Evolutionary conservation across 1,140 invertebrate genomes (phyloP), one percentile per base, ranked within the genome.

Genomic region (Drosophila chauvacae): DNA sequence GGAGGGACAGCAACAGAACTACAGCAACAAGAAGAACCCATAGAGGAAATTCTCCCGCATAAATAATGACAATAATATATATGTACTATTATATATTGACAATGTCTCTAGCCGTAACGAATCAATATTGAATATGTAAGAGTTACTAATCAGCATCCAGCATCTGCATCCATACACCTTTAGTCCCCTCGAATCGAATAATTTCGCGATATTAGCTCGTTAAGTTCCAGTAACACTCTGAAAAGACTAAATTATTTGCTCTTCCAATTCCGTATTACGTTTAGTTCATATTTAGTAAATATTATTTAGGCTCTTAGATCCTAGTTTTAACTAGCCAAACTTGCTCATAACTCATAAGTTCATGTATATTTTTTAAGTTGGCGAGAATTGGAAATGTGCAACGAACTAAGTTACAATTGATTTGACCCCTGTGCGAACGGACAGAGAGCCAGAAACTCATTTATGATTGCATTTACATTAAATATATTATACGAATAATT

Each of bases 1-100:
- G 66, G 47, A 23, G 23, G 23, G 33, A 30, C 48, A 66, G 66
- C 61, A 55, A 48, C 47, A 61, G 64, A 72, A 87, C 63, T 70
- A 77, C 64, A 50, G 3, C 23, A 55, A 37, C 51, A 55, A 37
- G 33, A 63, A 70, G 53, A 44, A 68, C 84, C 84, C 84, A 88
- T 88, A 90, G 85, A 69, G 84, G 84, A 90, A 84, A 80, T 84
- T 88, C 57, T 88, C 85, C 84, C 85, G 81, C 84, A 88, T 88
- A 77, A 90, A 84, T 88, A 84, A 84, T 88, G 84, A 88, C 84
- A 88, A 88, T 88, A 88, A 88, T 84, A 90, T 86, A 87, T 86
- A 86, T 87, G 81, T 80, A 80, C 62, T 74, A 85, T 59, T 77
- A 77, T 62, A 77, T 62, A 78, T 79, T 69, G 59, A 81, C 66